These are phyloP conservation scores for Anoplius nigerrimus DNA, from an alignment of 2,888 invertebrate genomes.

Conservation along the genomic window DNA sequence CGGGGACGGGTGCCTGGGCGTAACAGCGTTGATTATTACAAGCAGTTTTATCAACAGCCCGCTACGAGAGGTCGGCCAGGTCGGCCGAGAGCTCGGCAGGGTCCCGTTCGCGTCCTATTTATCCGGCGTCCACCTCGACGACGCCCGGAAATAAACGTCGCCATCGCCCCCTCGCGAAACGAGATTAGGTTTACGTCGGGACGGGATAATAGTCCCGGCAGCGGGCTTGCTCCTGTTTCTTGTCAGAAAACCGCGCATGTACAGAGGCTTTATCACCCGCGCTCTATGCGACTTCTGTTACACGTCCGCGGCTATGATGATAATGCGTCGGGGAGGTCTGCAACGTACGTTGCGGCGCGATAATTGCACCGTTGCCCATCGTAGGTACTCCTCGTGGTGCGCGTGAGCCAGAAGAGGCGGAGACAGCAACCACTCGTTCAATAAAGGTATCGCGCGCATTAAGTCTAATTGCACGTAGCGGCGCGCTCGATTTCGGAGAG, in stretches of 20 bases:
- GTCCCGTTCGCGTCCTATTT: background rate
- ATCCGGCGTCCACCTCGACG: background rate
- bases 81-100: background rate
- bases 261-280: too few relatives aligned
- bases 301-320: too few relatives aligned
- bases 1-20: constrained; percentile 21
- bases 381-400: too few relatives aligned
- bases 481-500: too few relatives aligned
- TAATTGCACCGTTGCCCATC: too few relatives aligned
- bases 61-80: background rate
- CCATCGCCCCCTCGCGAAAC: background rate
- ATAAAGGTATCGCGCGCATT: background rate
- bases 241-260: too few relatives aligned
- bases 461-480: background rate
- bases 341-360: too few relatives aligned
- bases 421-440: background rate
- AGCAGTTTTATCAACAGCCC: constrained; percentile 1
- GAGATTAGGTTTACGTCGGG: constrained; percentile 3
- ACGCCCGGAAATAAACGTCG: background rate
- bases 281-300: too few relatives aligned
- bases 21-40: constrained; percentile 30
- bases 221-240: too few relatives aligned
- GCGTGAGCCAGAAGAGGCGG: too few relatives aligned
- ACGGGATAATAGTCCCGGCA: too few relatives aligned
- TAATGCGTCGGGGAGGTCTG: too few relatives aligned